Conservation (phyloP, 2,113 vertebrate genomes). For the Marmota flaviventris region DNA sequence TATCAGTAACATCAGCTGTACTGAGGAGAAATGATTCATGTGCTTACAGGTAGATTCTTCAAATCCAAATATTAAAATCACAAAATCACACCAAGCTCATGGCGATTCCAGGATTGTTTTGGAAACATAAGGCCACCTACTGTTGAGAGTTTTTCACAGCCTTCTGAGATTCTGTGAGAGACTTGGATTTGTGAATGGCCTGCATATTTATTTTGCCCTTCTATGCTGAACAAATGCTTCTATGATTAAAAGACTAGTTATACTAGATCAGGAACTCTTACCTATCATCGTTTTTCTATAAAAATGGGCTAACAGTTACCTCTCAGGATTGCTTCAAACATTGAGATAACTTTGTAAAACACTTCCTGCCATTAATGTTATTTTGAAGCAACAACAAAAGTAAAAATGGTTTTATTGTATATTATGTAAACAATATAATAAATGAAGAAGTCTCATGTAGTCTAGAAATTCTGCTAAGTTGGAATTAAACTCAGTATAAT, state of each 20-base stretch:
- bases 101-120: not conserved
- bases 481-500: constrained; percentile 10
- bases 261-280: not conserved
- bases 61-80: constrained; percentile 15
- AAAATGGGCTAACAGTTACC: not conserved
- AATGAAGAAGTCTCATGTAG: not conserved
- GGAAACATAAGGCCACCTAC: not conserved
- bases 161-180: not conserved
- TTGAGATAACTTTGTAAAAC: constrained; percentile 22
- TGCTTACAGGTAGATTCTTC: not conserved
- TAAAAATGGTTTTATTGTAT: constrained; percentile 1
- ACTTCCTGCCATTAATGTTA: not conserved
- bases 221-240: not conserved
- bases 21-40: not conserved
- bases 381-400: constrained; percentile 32
- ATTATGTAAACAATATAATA: constrained; percentile 34
- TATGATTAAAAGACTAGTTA: not conserved
- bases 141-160: not conserved
- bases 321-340: not conserved
- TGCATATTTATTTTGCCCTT: not conserved
- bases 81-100: not conserved
- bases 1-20: not conserved
- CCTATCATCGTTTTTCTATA: not conserved
- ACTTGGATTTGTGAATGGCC: not conserved
- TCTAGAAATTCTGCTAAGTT: constrained; percentile 21